Conservation (phyloP, 2,888 invertebrate species). For the Idaea dimidiata region DNA sequence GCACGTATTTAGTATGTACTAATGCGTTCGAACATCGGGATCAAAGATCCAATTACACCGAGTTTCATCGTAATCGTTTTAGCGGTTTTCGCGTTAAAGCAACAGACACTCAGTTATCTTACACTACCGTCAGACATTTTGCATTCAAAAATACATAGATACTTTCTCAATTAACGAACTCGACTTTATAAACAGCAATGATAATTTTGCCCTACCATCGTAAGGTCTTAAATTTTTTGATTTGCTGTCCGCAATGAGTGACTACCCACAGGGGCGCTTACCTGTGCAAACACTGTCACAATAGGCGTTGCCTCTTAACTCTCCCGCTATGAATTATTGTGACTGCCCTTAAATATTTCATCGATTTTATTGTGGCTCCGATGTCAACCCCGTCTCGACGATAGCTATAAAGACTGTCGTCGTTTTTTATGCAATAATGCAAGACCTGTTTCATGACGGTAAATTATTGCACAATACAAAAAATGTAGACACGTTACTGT, state of each 20-base stretch:
- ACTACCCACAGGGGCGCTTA: slow-evolving; percentile 57
- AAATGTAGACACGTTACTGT: background rate
- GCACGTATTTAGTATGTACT: no score
- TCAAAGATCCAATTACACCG: no score
- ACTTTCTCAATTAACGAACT: background rate
- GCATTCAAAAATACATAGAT: no score
- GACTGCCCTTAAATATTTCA: slow-evolving; percentile 74
- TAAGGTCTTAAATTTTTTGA: slow-evolving; percentile 32
- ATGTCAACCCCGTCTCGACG: slow-evolving; percentile 77
- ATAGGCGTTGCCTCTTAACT: slow-evolving; percentile 51
- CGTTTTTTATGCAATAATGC: slow-evolving; percentile 59
- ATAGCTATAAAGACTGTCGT: slow-evolving; percentile 64
- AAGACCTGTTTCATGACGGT: slow-evolving; percentile 54
- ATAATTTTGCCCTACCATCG: slow-evolving; percentile 36
- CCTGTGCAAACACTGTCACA: slow-evolving; percentile 65
- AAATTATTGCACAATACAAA: slow-evolving; percentile 43
- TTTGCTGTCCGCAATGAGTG: slow-evolving; percentile 35
- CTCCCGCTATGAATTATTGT: slow-evolving; percentile 65
- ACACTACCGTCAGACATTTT: no score
- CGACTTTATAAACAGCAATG: slow-evolving; percentile 32
- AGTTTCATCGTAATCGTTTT: background rate
- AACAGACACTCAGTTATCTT: no score
- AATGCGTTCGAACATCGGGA: no score
- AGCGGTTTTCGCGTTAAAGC: slow-evolving; percentile 1
- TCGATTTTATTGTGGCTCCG: slow-evolving; percentile 80